Percentiles rank a stretch among this genome's conserved stretches.
Conservation (phyloP, 1,140 invertebrate genomes). For the Schlechtendalia chinensis region DNA sequence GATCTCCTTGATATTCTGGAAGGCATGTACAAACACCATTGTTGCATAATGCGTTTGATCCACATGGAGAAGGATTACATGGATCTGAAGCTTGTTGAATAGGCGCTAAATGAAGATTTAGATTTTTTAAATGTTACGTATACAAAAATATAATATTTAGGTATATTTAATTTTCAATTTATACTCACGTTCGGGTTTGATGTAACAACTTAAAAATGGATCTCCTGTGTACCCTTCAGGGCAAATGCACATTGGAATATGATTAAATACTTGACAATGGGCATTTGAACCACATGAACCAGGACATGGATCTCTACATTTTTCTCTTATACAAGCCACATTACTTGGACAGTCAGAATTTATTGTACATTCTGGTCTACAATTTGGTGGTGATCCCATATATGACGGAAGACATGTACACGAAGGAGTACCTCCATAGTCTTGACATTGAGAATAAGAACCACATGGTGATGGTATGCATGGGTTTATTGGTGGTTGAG, state of each 20-base stretch:
- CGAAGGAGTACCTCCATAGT: slow-evolving; percentile 58
- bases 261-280: slow-evolving; percentile 61
- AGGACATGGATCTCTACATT: slow-evolving; percentile 71
- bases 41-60: slow-evolving; percentile 63
- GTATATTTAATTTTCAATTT: not conserved
- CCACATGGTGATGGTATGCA: slow-evolving; percentile 63
- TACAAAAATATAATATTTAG: not conserved
- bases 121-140: not conserved
- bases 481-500: slow-evolving; percentile 54
- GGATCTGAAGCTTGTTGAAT: slow-evolving; percentile 59
- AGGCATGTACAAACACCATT: slow-evolving; percentile 60
- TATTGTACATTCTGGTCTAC: slow-evolving; percentile 69
- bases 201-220: slow-evolving; percentile 62
- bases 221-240: slow-evolving; percentile 62
- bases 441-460: slow-evolving; percentile 61
- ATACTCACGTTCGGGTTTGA: slow-evolving; percentile 56
- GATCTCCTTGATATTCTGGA: slow-evolving; percentile 62
- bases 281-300: slow-evolving; percentile 71
- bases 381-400: slow-evolving; percentile 68
- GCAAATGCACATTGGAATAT: slow-evolving; percentile 62
- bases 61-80: slow-evolving; percentile 71
- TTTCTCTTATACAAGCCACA: slow-evolving; percentile 69
- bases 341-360: slow-evolving; percentile 72
- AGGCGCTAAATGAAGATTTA: slow-evolving; percentile 36
- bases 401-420: slow-evolving; percentile 62